Evolutionary conservation across 2,797 vertebrate genomes (phyloP), one percentile per base, ranked within the genome.

Genomic region (Sebastes alutus): DNA sequence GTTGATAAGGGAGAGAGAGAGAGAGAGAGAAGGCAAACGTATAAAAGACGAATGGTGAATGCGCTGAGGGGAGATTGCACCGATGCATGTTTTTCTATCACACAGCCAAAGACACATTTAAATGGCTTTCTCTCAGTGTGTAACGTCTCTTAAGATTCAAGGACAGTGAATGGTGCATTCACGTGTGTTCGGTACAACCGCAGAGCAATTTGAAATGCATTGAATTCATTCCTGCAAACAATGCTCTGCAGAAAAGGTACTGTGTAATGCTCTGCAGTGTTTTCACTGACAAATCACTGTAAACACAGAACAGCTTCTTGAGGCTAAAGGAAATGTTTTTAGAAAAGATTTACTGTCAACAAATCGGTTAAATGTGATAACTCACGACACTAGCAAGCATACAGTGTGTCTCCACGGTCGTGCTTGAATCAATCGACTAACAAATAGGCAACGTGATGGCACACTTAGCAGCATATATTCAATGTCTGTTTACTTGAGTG

Each of bases 1-100:
- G 80, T 77, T 79, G 85, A 87, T 88, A 83, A 86, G 79, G 42
- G 76, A 75, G 38, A 22, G 13, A 52, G 56, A 35, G 13, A 52
- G 56, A 35, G 69, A 14, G 38, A 42, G 38, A 80, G 80, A 78
- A 83, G 30, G 38, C 58, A 63, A 78, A 72, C 3, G 35, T 63
- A 72, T 20, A 74, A 79, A 87, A 78, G 84, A 88, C 18, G 49
- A 69, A 78, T 27, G 61, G 54, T 11, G 81, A 76, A 55, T 1
- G 23, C 2, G 3, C 25, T 54, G 33, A 72, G 16, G 82, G 69
- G 49, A 78, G 76, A 83, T 77, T 69, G 70, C 16, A 23, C 80
- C 7, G 29, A 70, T 29, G 75, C 65, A 60, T 78, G 81, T 86
- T 86, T 77, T 81, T 63, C 77, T 65, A 62, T 80, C 42, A 35